Percentiles rank a stretch among this genome's conserved stretches.
These are phyloP conservation scores for Stramonita haemastoma DNA, from an alignment of 2,888 invertebrate genomes.

Conservation along the genomic window DNA sequence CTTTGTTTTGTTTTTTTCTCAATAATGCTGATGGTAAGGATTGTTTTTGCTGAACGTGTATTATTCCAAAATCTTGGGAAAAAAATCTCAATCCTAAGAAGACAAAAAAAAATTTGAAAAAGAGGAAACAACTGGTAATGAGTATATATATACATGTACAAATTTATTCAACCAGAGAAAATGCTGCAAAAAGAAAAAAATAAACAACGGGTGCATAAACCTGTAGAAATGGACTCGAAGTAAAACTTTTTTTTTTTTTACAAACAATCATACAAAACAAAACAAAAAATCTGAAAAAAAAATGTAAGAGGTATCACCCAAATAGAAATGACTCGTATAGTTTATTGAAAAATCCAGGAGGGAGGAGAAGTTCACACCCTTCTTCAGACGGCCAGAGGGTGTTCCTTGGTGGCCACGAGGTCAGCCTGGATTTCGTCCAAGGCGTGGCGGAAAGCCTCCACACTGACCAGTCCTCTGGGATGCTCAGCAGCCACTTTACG, in stretches of 20 bases:
- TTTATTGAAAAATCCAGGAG: not conserved
- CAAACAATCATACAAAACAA: no score
- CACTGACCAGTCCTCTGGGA: conserved; percentile 74
- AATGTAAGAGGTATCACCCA: not conserved
- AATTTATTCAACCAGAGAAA: no score
- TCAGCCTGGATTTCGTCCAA: conserved; percentile 70
- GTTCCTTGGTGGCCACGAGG: conserved; percentile 53
- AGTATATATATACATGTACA: no score
- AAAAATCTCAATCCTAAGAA: no score
- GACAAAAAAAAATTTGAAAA: no score
- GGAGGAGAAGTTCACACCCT: not conserved
- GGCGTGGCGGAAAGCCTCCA: conserved; percentile 74
- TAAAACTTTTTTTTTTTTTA: no score
- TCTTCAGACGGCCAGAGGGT: conserved; percentile 58
- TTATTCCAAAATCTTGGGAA: no score
- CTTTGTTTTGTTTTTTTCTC: not conserved
- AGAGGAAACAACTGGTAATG: no score
- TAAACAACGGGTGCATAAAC: no score
- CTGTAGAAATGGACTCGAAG: no score
- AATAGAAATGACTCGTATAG: not conserved
- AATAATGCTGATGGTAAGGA: not conserved
- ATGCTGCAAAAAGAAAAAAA: no score
- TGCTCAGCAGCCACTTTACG: conserved; percentile 67
- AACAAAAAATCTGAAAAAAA: not conserved
- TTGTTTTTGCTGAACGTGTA: not conserved